Evolutionary conservation across 1,140 invertebrate species (phyloP), one percentile per base, ranked within the genome.

Genomic region (Temnothorax longispinosus): DNA sequence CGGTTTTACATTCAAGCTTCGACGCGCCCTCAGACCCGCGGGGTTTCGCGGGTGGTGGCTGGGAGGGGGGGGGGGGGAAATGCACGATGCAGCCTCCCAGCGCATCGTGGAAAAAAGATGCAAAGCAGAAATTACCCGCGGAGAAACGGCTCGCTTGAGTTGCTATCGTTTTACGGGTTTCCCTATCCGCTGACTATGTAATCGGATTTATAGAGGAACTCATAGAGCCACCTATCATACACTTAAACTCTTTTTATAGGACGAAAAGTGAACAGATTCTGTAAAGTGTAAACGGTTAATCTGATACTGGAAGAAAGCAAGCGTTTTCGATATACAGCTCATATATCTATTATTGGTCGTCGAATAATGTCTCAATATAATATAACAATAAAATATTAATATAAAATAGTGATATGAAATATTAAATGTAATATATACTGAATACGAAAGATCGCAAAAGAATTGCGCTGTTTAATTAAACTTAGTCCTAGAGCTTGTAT

Each of bases 141-240:
- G 11, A 32, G 87, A 50, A 88, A 76, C 71, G 60, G 64, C 41
- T 35, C 72, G 60, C 54, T 54, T 56, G 58, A 64, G 1, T 47
- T 18, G 52, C 38, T 44, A 62, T 67, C 41, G 64, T 72, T 89
- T 89, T 74, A 88, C 52, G 82, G 11, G 38, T 58, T 47, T 52
- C 10, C 21, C 35, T 62, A 60, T 80, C 69, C 41, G 18, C 27
- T 58, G 58, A 44, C 50, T 54, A 41, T 74, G 72, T 89, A 89
- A 89, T 89, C 87, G 81, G 69, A 88, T 89, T 89, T 89, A 86
- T 71, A 62, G 56, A 69, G n/a, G 18, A 74, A 88, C 35, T 58
- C 21, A 69, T 38, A 64, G 15, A 78, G 3, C 8, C 72, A 47
- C 11, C 71, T 65, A 35, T 65, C 52, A 7, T n/a, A 27, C 44